Conservation (phyloP, 2,797 vertebrate species). For the Pipistrellus pipistrellus region DNA sequence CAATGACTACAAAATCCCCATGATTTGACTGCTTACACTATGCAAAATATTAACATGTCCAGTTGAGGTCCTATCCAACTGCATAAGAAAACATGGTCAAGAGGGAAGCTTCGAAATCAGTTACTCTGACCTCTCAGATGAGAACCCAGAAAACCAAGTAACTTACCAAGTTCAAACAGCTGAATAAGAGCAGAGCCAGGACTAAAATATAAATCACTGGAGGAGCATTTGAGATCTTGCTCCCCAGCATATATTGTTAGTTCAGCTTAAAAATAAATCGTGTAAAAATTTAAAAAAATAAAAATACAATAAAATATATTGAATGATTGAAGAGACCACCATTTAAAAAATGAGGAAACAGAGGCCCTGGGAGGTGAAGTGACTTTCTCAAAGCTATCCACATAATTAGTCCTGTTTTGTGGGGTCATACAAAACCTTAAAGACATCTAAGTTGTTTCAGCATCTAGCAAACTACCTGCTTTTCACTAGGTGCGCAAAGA, state of each 20-base stretch:
- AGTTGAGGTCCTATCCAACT: not conserved
- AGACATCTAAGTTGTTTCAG: not conserved
- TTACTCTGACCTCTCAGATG: not conserved
- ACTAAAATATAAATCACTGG: not conserved
- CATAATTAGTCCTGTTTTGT: not conserved
- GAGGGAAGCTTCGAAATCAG: not conserved
- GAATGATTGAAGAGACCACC: not conserved
- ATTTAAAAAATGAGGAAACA: not conserved
- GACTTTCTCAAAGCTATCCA: constrained; percentile 35
- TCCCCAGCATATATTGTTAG: not conserved
- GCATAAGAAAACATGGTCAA: not conserved
- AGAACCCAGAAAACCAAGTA: not conserved
- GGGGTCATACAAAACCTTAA: not conserved
- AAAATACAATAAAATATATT: not conserved
- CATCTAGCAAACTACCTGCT: not conserved
- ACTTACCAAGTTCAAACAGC: not conserved
- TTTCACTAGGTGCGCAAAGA: not conserved
- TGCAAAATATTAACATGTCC: not conserved
- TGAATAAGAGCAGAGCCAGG: not conserved
- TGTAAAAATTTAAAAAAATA: not conserved
- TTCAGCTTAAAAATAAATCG: not conserved
- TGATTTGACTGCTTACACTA: not conserved
- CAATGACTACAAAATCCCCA: not conserved
- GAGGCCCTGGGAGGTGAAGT: not conserved
- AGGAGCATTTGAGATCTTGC: not conserved